Evolutionary conservation across 2,888 invertebrate species (phyloP), one percentile per base, ranked within the genome.

Genomic region (Apotomis capreana): DNA sequence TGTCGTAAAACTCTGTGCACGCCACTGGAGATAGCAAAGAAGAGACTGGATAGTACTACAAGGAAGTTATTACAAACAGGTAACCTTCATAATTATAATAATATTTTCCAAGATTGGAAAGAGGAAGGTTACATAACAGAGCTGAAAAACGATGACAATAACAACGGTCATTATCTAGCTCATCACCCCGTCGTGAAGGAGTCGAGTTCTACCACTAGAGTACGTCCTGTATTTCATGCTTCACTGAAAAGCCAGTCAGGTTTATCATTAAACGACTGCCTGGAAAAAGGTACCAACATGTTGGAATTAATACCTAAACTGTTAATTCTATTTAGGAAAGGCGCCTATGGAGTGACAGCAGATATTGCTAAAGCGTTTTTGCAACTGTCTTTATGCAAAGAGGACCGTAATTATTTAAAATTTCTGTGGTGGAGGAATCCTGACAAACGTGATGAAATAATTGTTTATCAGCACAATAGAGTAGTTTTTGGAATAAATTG

Each of bases 401-500:
- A 59, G 8, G 54, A 64, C 40, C 13, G 64, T 4, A 10, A 64
- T 44, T 64, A 40, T 15, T 54, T 64, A 8, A 64, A 64, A 15
- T 55, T 64, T 12, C 40, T 64, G 5, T 55, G 64, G 64, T 64
- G 55, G 64, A 40, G 54, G 44, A 40, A 64, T 44, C 5, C 10
- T 12, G 49, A 15, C 0, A 15, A 2, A 6, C 8, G 57, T 36
- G 36, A 62, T n/a, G 5, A 62, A 4, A 36, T 62, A 62, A 26
- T 67, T 36, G 52, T n/a, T 44, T 61, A 67, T 54, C 9, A 5
- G 36, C 57, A 57, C 36, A 9, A 60, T 9, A 40, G 70, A 26
- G 70, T 74, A 3, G 74, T 74, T 8, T 74, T 74, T 54, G 74
- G 74, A 0, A 4, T 74, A 36, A 70, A 26, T 6, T 74, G 57